Evolutionary conservation across 64 coral and sea anemone species (phyloP).

Genomic region (Porites australiensis): DNA sequence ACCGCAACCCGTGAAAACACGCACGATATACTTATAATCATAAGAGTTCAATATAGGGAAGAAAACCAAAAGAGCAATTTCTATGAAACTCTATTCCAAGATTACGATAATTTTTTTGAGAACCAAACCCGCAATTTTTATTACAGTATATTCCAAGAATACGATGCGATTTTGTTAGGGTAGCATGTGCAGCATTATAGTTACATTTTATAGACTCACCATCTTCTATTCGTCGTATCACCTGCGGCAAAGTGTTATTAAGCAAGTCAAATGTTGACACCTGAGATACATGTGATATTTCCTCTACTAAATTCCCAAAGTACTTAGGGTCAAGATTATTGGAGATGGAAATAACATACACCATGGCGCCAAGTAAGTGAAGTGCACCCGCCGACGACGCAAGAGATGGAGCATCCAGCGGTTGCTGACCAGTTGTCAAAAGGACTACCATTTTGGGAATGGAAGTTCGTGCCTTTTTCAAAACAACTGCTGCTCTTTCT

Average conservation of each 20-base stretch:
- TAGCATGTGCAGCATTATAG: too few relatives aligned
- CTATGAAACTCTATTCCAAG: too few relatives aligned
- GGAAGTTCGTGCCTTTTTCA: constrained; percentile 2
- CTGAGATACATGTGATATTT: not conserved
- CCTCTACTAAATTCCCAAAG: constrained; percentile 9
- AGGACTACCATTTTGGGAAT: constrained; percentile 72
- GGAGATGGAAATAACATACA: constrained; percentile 82
- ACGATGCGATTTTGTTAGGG: too few relatives aligned
- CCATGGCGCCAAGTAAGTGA: constrained; percentile 71
- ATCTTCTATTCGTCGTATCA: constrained; percentile 1
- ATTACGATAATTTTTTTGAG: too few relatives aligned
- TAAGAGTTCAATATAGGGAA: too few relatives aligned
- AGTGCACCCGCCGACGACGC: constrained; percentile 55
- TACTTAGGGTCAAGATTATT: constrained; percentile 48
- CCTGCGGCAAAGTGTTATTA: not conserved
- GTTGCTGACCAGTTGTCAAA: constrained; percentile 71
- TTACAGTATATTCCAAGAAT: too few relatives aligned
- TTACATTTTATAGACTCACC: not conserved
- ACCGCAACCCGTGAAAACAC: too few relatives aligned
- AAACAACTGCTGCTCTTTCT: constrained; percentile 20
- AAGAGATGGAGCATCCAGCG: constrained; percentile 38
- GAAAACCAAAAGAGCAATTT: too few relatives aligned
- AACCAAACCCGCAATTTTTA: too few relatives aligned
- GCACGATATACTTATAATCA: too few relatives aligned
- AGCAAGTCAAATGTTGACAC: constrained; percentile 10